Evolutionary conservation across 1,140 invertebrate genomes (phyloP).

Genomic region (Lepidotrigona ventralis): DNA sequence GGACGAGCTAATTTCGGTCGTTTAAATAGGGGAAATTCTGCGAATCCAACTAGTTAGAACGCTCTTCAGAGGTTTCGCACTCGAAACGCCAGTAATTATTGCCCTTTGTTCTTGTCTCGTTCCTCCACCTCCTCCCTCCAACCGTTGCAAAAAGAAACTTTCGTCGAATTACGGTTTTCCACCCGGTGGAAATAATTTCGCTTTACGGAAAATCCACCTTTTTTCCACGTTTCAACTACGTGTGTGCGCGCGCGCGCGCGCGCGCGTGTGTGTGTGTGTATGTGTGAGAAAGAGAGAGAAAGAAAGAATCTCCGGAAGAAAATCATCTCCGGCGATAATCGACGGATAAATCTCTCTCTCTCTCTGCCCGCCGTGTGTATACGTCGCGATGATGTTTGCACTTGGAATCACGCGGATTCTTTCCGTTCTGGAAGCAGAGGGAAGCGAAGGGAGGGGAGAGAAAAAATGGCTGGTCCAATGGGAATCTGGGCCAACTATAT

Average conservation of each 20-base stretch:
- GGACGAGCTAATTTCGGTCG: constrained; percentile 51
- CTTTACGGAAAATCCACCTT: not conserved
- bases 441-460: not conserved
- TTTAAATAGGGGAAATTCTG: constrained; percentile 43
- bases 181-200: not conserved
- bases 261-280: too few relatives aligned
- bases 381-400: not conserved
- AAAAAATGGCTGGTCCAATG: constrained; percentile 41
- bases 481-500: constrained; percentile 65
- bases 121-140: not conserved
- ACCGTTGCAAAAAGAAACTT: constrained; percentile 22
- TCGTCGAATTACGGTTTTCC: not conserved
- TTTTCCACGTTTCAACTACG: not conserved
- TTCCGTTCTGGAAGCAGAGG: constrained; percentile 2
- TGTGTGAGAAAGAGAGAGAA: too few relatives aligned
- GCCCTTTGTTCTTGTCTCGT: constrained; percentile 2
- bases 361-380: not conserved
- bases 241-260: too few relatives aligned
- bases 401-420: not conserved
- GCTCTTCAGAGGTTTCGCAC: not conserved
- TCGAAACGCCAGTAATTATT: not conserved
- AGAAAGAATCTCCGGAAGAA: too few relatives aligned
- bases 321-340: not conserved
- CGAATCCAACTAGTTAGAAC: constrained; percentile 31
- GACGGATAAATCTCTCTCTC: constrained; percentile 6